Base-by-base conservation (phyloP, 2,888 invertebrate genomes). In the Rhimphoctona megacephalus region DNA sequence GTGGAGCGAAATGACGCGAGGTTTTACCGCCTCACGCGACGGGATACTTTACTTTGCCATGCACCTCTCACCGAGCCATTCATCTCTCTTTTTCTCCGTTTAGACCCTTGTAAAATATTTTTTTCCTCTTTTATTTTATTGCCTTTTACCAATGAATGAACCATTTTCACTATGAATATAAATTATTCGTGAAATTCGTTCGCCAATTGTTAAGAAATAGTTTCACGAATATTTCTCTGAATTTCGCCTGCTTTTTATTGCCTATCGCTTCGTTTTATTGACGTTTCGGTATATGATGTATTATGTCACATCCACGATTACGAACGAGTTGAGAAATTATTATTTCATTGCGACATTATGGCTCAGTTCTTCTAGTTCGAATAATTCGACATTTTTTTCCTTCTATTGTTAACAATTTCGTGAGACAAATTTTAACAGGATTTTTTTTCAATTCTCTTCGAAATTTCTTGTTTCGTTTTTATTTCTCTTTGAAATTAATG, bases 1-100 rank as follows among this genome's bases (percentile, higher is more conserved):
- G 79, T 69, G 52, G 25, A 52, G 57, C 72, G 57, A 72, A 73
- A 76, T 72, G 79, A 43, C 39, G 19, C 64, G 43, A 73, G 36
- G 64, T 82, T 82, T 76, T 61, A 80, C 36, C 72, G 70, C 76
- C 67, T 69, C 80, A 76, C 70, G 70, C 76, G 76, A 82, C 79
- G 64, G 39, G 33, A 67, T 77, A 82, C 82, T 82, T 82, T 66
- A 67, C 73, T 79, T 74, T 61, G 61, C 67, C 73, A n/a, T n/a
- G n/a, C n/a, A 73, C 49, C 72, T 46, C 61, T 82, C 79, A 70
- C 69, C 61, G 64, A 49, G 64, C 33, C 49, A 57, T 66, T 66
- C 74, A 43, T 61, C 43, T 61, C 25, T 17, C n/a, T 61, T 61
- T 74, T 61, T 36, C 22, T 72, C n/a, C 33, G 6, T 36, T 52